Base-by-base conservation (phyloP, 2,888 invertebrate species). In the Chloromyia formosa region DNA sequence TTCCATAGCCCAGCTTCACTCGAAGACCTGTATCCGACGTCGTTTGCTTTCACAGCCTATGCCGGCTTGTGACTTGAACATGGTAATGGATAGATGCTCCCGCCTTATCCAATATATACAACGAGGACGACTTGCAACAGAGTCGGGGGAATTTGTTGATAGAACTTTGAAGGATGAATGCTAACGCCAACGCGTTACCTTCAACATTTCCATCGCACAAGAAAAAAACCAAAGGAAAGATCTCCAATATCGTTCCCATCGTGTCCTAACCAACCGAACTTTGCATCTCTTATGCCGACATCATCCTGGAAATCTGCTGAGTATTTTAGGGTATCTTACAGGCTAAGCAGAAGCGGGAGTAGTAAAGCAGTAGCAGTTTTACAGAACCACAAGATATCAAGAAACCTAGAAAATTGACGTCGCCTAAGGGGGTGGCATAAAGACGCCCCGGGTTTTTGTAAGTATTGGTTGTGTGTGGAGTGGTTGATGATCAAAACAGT, bases 91-190 rank as follows among this genome's bases (percentile, higher is more conserved):
- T 35, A 40, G 58, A 35, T 35, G 58, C 40, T 56, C 35, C 27
- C 35, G 35, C 56, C 71, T 71, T 40, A 71, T 35, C 58, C 56
- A 40, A 56, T 58, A 42, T 71, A 56, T 54, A 16, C 35, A 71
- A 35, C 40, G 3, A 56, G 56, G 71, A 12, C 14, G 56, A 40
- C 7, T 2, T 5, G 56, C 7, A 20, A 45, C 9, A 18, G 58
- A 10, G 69, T 23, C 16, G 23, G 20, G 69, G 35, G 69, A 69
- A n/a, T 69, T 56, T 56, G 56, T 18, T 74, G 74, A 76, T 74
- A 72, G 54, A 76, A 72, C 58, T 76, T 71, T 71, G 76, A 76
- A 76, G 76, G 76, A 74, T 76, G 74, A 71, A 76, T 66, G 76
- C 74, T 60, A 72, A 64, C 76, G 74, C 74, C 66, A 74, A 58